These are phyloP conservation scores for Halictus quadricinctus DNA, from an alignment of 2,888 invertebrate species.

Conservation along the genomic window DNA sequence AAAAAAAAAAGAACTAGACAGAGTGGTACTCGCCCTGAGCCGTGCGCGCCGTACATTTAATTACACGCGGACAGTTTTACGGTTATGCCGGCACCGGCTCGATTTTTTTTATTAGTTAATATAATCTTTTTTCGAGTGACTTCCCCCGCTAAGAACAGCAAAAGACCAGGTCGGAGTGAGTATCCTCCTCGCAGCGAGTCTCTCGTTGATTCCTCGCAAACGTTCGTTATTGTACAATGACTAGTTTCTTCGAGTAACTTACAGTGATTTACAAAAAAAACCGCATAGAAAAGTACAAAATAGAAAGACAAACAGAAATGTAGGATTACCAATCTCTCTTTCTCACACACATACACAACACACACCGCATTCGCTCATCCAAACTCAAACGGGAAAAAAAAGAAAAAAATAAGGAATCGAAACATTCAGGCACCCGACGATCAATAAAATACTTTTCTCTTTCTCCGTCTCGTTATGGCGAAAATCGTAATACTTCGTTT, in stretches of 20 bases:
- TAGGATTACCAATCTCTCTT: slow-evolving; percentile 48
- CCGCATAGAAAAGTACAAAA: slow-evolving; percentile 56
- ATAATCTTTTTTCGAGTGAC: slow-evolving; percentile 55
- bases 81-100: slow-evolving; percentile 51
- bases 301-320: slow-evolving; percentile 53
- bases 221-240: slow-evolving; percentile 71
- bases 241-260: slow-evolving; percentile 74
- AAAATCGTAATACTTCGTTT: slow-evolving; percentile 59
- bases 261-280: slow-evolving; percentile 65
- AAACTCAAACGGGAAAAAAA: background rate
- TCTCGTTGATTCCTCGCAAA: slow-evolving; percentile 55
- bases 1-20: slow-evolving; percentile 74
- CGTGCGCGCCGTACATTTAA: slow-evolving; percentile 39
- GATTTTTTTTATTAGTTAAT: slow-evolving; percentile 41
- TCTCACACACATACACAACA: background rate
- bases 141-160: slow-evolving; percentile 51
- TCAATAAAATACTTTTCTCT: slow-evolving; percentile 48
- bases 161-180: slow-evolving; percentile 49
- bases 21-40: slow-evolving; percentile 75
- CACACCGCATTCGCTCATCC: background rate
- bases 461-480: slow-evolving; percentile 44
- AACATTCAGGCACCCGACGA: slow-evolving; percentile 31
- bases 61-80: slow-evolving; percentile 50
- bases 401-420: background rate
- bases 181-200: slow-evolving; percentile 58